phyloP scores from a whole-genome alignment of 2,113 vertebrate genomes.

The Todiramphus saurophagus region DNA sequence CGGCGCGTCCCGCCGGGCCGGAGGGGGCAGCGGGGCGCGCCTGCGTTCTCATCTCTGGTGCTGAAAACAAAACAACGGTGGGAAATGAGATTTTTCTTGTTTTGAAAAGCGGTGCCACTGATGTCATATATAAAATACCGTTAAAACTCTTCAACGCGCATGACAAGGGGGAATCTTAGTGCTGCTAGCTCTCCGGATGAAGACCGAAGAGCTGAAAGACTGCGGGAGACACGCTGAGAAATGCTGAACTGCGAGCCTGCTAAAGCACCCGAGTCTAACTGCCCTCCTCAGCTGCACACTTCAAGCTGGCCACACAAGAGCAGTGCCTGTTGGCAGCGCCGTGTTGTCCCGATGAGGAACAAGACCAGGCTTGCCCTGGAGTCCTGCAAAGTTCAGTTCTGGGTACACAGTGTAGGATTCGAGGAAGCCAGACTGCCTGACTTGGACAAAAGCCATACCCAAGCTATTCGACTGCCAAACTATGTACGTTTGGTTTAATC shows the following conservation, averaged over 20 bases:
- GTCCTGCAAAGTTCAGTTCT: rapidly evolving
- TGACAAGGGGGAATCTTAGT: rapidly evolving
- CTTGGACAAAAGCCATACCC: rapidly evolving
- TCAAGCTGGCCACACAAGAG: background rate
- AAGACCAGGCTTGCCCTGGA: background rate
- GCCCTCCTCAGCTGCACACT: background rate
- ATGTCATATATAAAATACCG: rapidly evolving
- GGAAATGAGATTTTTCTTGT: rapidly evolving
- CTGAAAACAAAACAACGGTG: rapidly evolving
- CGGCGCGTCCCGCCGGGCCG: background rate
- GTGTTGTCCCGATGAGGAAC: background rate
- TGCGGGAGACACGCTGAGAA: rapidly evolving
- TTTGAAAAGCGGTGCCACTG: background rate
- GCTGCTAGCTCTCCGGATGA: background rate
- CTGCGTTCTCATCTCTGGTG: rapidly evolving
- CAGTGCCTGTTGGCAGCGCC: background rate
- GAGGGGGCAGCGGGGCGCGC: background rate
- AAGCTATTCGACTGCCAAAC: background rate
- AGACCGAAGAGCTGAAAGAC: background rate
- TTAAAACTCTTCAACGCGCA: rapidly evolving
- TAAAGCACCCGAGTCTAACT: rapidly evolving
- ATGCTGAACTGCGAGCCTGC: rapidly evolving
- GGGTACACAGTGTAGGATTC: rapidly evolving
- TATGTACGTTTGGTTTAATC: rapidly evolving
- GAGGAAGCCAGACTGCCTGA: background rate